Evolutionary conservation across 1,140 invertebrate species (phyloP).

Genomic region (Drosophila albomicans): DNA sequence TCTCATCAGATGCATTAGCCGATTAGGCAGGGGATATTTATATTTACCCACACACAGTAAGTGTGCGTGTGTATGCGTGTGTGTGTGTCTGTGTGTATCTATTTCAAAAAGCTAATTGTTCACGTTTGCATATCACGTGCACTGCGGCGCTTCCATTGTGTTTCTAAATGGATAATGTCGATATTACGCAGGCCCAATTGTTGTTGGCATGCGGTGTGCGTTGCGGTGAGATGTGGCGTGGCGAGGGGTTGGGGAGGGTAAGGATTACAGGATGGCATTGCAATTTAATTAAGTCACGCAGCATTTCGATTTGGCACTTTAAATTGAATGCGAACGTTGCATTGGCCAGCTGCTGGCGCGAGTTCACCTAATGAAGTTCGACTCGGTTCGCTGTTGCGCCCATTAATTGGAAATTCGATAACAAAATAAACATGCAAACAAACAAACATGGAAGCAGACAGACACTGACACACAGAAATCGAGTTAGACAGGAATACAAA

Average conservation of each 20-base stretch:
- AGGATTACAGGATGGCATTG: conserved; percentile 53
- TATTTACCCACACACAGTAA: conserved; percentile 14
- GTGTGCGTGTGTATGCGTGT: background rate
- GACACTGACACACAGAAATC: background rate
- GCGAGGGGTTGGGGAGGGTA: background rate
- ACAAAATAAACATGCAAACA: background rate
- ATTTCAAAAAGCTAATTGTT: conserved; percentile 75
- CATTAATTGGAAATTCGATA: conserved; percentile 49
- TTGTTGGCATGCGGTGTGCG: background rate
- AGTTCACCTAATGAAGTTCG: conserved; percentile 62
- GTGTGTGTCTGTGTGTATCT: conserved; percentile 26
- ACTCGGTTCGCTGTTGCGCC: background rate
- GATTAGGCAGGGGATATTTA: conserved; percentile 46
- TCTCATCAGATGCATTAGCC: conserved; percentile 63
- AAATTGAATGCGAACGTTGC: conserved; percentile 63
- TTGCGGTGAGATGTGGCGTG: background rate
- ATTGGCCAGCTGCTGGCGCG: conserved; percentile 12
- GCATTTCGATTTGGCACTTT: conserved; percentile 70
- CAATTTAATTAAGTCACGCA: conserved; percentile 82
- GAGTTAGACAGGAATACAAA: background rate
- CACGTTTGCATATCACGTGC: conserved; percentile 77
- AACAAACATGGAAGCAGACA: background rate
- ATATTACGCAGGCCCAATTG: conserved; percentile 9
- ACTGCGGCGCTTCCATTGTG: conserved; percentile 56
- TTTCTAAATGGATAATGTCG: conserved; percentile 71